Evolutionary conservation across 2,888 invertebrate genomes (phyloP), one percentile per base, ranked within the genome.

Genomic region (Ophonus ardosiacus): DNA sequence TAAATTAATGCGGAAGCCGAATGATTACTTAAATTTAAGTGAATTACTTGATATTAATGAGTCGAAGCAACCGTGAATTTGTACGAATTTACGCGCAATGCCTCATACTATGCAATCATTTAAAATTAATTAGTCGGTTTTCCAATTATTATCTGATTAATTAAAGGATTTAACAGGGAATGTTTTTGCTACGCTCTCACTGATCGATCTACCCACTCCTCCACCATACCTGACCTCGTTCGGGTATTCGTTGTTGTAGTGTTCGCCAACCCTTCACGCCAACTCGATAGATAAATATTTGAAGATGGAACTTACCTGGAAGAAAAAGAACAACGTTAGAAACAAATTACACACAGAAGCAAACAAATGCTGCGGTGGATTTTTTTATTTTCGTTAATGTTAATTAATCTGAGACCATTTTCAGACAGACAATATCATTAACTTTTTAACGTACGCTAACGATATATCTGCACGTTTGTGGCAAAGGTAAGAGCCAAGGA

Each of bases 101-200:
- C 59, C 18, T 59, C 59, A 59, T 59, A 59, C 59, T 63, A 13
- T 63, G 38, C 68, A 68, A 68, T 68, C 31, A 74, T 43, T 74
- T 40, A 74, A 74, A 74, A 74, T 74, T 74, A 74, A 74, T 74
- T 74, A 74, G 71, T 43, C 43, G 71, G 43, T 43, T 74, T 43
- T 43, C 71, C 71, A 74, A 74, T 74, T 74, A 74, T 74, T 74
- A 74, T 74, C 71, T 74, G 71, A 74, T 74, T 74, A 74, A 74
- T 74, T 74, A 74, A 74, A 40, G 43, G 71, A 74, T 74, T 74
- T 74, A 68, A 8, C 63, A 38, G 38, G 63, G 38, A 43, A 43
- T 74, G 71, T 74, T 74, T 74, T 74, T 74, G 18, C 40, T 38
- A 13, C 43, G 43, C 10, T 74, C 18, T 38, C 2, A 43, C 18